Evolutionary conservation across 2,797 vertebrate species (phyloP).

Genomic region (Fistularia tabacaria): DNA sequence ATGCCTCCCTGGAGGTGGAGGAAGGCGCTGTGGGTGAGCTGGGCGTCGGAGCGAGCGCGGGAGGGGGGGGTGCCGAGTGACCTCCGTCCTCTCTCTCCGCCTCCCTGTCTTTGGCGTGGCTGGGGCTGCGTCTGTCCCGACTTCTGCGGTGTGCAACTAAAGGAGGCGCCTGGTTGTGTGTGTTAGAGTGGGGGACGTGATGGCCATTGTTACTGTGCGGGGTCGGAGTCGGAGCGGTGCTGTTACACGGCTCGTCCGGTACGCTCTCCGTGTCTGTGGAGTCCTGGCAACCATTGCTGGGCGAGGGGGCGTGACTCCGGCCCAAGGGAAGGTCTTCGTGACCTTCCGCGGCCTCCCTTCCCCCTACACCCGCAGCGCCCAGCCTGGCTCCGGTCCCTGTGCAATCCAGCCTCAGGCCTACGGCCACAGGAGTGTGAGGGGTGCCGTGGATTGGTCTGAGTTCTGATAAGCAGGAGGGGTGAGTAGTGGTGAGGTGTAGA

Average conservation of each 20-base stretch:
- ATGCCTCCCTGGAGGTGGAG: constrained; percentile 77
- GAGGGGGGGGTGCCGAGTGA: constrained; percentile 32
- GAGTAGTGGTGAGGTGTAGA: constrained; percentile 77
- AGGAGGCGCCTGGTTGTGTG: constrained; percentile 57
- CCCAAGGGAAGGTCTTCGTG: constrained; percentile 75
- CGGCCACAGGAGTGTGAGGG: constrained; percentile 80
- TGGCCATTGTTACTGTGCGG: constrained; percentile 73
- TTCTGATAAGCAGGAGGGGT: constrained; percentile 86
- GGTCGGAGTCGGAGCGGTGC: constrained; percentile 43
- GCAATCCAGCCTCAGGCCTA: constrained; percentile 83
- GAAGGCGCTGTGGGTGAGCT: constrained; percentile 68
- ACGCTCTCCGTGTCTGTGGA: constrained; percentile 96
- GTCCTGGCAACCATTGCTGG: constrained; percentile 93
- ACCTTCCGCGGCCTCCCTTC: constrained; percentile 78
- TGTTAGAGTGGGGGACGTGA: constrained; percentile 54
- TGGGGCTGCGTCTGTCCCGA: constrained; percentile 74
- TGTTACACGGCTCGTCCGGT: constrained; percentile 82
- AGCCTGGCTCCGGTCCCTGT: constrained; percentile 71
- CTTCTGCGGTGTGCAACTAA: constrained; percentile 44
- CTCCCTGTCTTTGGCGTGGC: constrained; percentile 86
- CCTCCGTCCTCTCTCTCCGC: constrained; percentile 63
- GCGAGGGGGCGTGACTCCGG: constrained; percentile 79
- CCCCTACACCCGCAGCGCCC: constrained; percentile 54
- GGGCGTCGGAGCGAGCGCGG: constrained; percentile 56
- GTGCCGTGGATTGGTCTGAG: constrained; percentile 86